A percentile compares a stretch with the other conserved stretches of the same genome.
Conservation (phyloP, 2,797 vertebrate species). For the Rhodeus uyekii region DNA sequence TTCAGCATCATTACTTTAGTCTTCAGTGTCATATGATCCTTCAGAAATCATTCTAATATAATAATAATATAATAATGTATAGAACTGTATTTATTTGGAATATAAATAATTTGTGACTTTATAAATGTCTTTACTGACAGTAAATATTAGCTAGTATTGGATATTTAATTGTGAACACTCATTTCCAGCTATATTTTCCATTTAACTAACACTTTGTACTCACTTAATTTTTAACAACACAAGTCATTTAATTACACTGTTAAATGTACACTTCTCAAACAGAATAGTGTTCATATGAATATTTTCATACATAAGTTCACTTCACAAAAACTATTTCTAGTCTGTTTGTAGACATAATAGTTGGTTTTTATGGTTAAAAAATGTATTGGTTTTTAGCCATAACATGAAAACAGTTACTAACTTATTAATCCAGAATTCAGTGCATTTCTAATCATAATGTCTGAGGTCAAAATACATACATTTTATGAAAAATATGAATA, state of each 20-base stretch:
- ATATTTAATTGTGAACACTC: background rate
- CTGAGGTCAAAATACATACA: background rate
- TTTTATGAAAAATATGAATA: background rate
- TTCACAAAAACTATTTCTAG: no score
- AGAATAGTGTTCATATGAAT: background rate
- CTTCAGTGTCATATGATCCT: background rate
- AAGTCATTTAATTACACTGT: background rate
- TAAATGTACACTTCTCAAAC: background rate
- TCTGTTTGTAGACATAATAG: background rate
- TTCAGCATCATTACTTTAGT: background rate
- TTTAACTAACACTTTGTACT: background rate
- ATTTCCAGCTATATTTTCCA: background rate
- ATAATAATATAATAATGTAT: background rate
- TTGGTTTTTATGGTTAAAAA: no score
- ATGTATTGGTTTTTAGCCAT: no score
- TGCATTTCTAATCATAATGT: background rate
- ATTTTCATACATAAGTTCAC: background rate
- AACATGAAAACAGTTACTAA: background rate
- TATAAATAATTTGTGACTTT: background rate
- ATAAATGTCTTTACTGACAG: background rate
- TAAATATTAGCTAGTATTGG: no score
- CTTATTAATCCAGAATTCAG: background rate
- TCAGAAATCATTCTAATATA: background rate
- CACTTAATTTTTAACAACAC: background rate
- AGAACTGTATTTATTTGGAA: background rate